Evolutionary conservation across 1,140 invertebrate species (phyloP), one percentile per base, ranked within the genome.

Genomic region (Xylocopa sonorina): DNA sequence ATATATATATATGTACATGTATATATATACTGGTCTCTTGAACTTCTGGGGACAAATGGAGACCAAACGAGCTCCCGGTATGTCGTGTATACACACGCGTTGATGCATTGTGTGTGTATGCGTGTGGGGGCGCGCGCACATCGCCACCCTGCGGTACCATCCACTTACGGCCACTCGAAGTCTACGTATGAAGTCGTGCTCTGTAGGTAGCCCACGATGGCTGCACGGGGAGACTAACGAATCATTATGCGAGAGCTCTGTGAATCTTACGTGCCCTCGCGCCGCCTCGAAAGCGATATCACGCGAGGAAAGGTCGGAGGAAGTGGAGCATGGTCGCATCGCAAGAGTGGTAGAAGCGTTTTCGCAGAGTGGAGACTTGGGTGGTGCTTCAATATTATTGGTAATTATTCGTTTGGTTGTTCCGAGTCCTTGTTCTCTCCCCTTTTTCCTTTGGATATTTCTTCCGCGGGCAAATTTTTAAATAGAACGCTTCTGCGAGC

Each of bases 21-120:
- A 24, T 24, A 29, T 51, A 64, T 29, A 46, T 18, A 53, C 46
- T 46, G 32, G 57, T 58, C 81, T 75, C 86, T 87, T 84, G 79
- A 87, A 86, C 78, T 87, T 86, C 76, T 76, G 64, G 64, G 80
- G 71, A 88, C 86, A 85, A 84, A 85, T 84, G 67, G 86, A 82
- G 69, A 72, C 80, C 82, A 83, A 84, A 86, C 84, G 86, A 84
- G 78, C 82, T 68, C 41, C 79, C 78, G 51, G 46, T 60, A 50
- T 34, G 48, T 57, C 32, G n/a, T 38, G 16, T 38, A 38, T 38
- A 38, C 48, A 38, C 55, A 48, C 48, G 29, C 58, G 34, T 51
- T 18, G n/a, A 38, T 24, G 38, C 46, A 48, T 55, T 3, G 7
- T 0, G 12, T 32, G 29, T 2, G 34, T 16, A 10, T 32, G 43